Percentiles rank a stretch among this genome's conserved stretches.
Evolutionary conservation across 2,797 vertebrate genomes (phyloP).

Genomic region (Acanthurus tractus): DNA sequence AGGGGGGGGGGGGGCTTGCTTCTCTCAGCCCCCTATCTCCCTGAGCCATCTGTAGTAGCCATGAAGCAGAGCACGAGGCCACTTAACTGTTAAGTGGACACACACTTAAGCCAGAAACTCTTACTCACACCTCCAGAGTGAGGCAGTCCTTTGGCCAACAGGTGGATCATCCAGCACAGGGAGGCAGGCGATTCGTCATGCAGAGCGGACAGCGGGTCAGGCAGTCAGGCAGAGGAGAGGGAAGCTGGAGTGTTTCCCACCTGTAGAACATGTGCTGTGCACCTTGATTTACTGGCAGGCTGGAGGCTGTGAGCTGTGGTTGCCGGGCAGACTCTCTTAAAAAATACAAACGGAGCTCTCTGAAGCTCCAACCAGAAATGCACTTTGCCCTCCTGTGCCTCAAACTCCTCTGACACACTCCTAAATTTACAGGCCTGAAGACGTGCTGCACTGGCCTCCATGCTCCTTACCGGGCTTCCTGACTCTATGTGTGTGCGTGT

Average conservation of each 20-base stretch:
- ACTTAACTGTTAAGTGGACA: constrained; percentile 83
- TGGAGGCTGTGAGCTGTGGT: constrained; percentile 54
- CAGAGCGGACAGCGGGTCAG: constrained; percentile 28
- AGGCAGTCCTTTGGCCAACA: constrained; percentile 50
- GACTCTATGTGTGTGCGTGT: constrained; percentile 9
- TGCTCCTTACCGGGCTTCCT: constrained; percentile 59
- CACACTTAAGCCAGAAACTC: constrained; percentile 75
- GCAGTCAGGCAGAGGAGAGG: constrained; percentile 23
- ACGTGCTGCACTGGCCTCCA: constrained; percentile 58
- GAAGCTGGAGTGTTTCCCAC: constrained; percentile 58
- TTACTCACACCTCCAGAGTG: constrained; percentile 48
- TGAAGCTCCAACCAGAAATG: constrained; percentile 64
- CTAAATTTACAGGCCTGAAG: constrained; percentile 69
- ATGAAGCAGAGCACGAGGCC: constrained; percentile 64
- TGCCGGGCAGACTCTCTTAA: constrained; percentile 67
- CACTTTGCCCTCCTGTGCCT: constrained; percentile 56
- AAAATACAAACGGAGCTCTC: constrained; percentile 67
- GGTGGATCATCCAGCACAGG: constrained; percentile 54
- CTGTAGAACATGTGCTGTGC: constrained; percentile 76
- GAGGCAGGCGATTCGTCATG: constrained; percentile 59
- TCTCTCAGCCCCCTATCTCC: constrained; percentile 67
- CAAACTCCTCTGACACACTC: constrained; percentile 51
- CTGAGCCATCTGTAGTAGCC: constrained; percentile 72
- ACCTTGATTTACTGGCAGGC: constrained; percentile 74
- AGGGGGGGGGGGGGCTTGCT: constrained; percentile 3